phyloP scores from a whole-genome alignment of 53 echinoderm and acorn worm species.

The Paracentrotus lividus region DNA sequence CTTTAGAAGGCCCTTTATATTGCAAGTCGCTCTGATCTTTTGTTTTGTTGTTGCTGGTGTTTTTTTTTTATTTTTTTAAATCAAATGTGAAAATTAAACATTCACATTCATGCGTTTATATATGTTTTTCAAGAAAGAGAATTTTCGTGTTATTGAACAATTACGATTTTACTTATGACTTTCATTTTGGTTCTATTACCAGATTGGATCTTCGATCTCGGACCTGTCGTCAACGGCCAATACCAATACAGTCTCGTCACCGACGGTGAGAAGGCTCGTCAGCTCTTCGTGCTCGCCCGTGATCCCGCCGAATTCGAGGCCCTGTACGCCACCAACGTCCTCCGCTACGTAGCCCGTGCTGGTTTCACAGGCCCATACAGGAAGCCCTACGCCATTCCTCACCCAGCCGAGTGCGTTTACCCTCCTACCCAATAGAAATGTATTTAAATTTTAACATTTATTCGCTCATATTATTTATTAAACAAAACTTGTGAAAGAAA shows the following conservation, averaged over 20 bases:
- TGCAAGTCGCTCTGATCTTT: too few relatives aligned
- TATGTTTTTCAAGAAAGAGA: too few relatives aligned
- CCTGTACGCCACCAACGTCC: conserved; percentile 71
- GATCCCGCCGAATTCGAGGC: conserved; percentile 68
- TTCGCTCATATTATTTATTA: conserved; percentile 7
- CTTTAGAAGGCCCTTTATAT: too few relatives aligned
- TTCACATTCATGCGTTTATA: too few relatives aligned
- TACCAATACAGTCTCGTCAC: conserved; percentile 79
- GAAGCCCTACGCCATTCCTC: conserved; percentile 19
- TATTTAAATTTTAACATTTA: background rate
- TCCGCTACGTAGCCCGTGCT: conserved; percentile 58
- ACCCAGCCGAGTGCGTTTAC: conserved; percentile 58
- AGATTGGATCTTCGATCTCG: conserved; percentile 82
- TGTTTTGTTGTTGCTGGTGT: too few relatives aligned
- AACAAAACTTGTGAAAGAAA: conserved; percentile 10
- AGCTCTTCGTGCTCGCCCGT: conserved; percentile 78
- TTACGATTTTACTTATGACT: too few relatives aligned
- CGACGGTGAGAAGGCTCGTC: conserved; percentile 61
- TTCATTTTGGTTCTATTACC: background rate
- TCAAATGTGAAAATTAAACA: too few relatives aligned
- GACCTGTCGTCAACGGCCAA: conserved; percentile 73
- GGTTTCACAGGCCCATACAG: conserved; percentile 75
- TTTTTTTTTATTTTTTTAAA: too few relatives aligned
- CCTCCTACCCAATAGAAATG: conserved; percentile 37
- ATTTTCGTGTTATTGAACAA: too few relatives aligned